phyloP scores from a whole-genome alignment of 2,888 invertebrate genomes.

The Rugalucina vietnamica region DNA sequence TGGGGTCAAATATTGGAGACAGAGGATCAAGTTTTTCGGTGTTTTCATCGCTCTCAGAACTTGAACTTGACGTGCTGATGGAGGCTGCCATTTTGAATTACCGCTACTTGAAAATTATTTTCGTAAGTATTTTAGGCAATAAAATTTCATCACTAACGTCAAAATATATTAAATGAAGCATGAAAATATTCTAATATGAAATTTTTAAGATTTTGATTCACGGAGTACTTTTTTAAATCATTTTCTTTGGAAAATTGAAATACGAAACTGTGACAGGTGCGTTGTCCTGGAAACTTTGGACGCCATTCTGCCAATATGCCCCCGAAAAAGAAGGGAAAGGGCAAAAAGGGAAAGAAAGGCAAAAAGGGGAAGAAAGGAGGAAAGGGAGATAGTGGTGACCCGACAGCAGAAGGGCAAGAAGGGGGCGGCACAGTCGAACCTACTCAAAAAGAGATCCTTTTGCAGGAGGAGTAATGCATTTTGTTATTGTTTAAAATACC shows the following conservation, averaged over 20 bases:
- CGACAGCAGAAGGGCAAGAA: slow-evolving; percentile 61
- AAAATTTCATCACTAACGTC: too few relatives aligned
- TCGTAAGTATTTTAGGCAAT: too few relatives aligned
- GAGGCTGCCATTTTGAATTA: slow-evolving; percentile 70
- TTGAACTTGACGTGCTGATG: slow-evolving; percentile 37
- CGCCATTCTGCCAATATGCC: slow-evolving; percentile 71
- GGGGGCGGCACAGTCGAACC: slow-evolving; percentile 75
- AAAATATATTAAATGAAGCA: too few relatives aligned
- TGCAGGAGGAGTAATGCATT: slow-evolving; percentile 82
- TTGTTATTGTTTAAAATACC: too few relatives aligned
- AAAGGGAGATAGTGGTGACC: slow-evolving; percentile 68
- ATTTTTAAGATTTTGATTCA: too few relatives aligned
- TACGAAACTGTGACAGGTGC: slow-evolving; percentile 4
- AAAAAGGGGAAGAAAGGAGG: slow-evolving; percentile 74
- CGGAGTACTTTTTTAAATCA: too few relatives aligned
- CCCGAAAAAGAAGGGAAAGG: slow-evolving; percentile 74
- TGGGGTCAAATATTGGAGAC: slow-evolving; percentile 72
- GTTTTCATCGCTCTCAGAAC: slow-evolving; percentile 33
- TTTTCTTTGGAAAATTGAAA: too few relatives aligned
- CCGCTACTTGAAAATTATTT: neutral
- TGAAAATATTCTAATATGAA: too few relatives aligned
- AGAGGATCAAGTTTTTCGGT: slow-evolving; percentile 65
- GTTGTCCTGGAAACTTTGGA: slow-evolving; percentile 47
- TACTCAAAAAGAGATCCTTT: slow-evolving; percentile 79
- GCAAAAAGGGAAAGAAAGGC: slow-evolving; percentile 72